Evolutionary conservation across 2,113 vertebrate species (phyloP), one percentile per base, ranked within the genome.

Genomic region (Pseudopodoces humilis): DNA sequence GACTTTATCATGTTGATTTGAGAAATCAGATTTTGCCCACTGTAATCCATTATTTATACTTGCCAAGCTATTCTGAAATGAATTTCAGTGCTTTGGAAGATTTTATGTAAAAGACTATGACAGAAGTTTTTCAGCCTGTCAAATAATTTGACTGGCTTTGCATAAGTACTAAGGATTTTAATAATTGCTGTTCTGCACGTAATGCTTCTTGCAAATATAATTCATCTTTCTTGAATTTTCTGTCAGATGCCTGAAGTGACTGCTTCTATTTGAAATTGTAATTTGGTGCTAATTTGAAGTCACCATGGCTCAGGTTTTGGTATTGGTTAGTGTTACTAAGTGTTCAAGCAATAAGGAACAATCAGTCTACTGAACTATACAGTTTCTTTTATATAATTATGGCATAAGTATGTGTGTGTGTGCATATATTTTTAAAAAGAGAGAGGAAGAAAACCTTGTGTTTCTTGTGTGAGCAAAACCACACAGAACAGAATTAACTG

Each of bases 121-220:
- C 79, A 88, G 58, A 81, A 81, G 41, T 59, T 92, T 95, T 94
- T 85, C 88, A 94, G 64, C n/a, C 53, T 92, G 67, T 93, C 90
- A 81, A 68, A 56, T 84, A 90, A 83, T 95, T 92, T 96, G 56
- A 83, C 88, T 62, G 15, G 27, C 69, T 92, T 43, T 64, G 35
- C 63, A 71, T 86, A 92, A 92, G 64, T 75, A 92, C 47, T 41
- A 47, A 81, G 71, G 50, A 83, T 94, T 92, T 93, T 92, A 88
- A 70, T 93, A 94, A 94, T 77, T 88, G 43, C 43, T 88, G 58
- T 79, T 95, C 86, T 74, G 68, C 47, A 67, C 0, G 1, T 65
- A 92, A 74, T 59, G 13, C 2, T 90, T 88, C 76, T 77, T 92
- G 71, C 50, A 81, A 92, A 81, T 67, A 86, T 31, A 90, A 88